Evolutionary conservation across 2,888 invertebrate genomes (phyloP).

Genomic region (Amiota mariae): DNA sequence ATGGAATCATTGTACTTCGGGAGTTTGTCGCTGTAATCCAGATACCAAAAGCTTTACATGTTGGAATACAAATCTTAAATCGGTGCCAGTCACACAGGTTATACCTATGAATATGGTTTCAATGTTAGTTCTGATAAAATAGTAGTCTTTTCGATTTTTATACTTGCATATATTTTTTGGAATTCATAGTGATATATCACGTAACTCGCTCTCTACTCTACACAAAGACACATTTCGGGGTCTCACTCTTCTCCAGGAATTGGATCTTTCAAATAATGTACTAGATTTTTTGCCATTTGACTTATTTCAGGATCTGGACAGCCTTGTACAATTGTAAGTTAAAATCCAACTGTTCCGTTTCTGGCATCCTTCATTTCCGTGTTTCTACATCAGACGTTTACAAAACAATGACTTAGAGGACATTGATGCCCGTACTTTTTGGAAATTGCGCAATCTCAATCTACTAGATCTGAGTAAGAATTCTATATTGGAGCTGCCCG

Average conservation of each 20-base stretch:
- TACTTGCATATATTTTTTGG: too few species aligned
- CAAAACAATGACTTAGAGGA: conserved; percentile 78
- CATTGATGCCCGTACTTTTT: conserved; percentile 74
- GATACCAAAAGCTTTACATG: conserved; percentile 80
- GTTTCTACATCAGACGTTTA: conserved; percentile 73
- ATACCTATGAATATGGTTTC: conserved; percentile 78
- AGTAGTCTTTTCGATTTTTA: too few species aligned
- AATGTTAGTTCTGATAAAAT: conserved; percentile 74
- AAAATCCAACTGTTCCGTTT: background rate
- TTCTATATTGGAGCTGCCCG: conserved; percentile 74
- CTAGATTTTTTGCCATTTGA: conserved; percentile 78
- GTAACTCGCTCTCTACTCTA: conserved; percentile 79
- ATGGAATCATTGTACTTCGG: conserved; percentile 78
- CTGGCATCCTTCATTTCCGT: conserved; percentile 31
- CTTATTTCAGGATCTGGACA: conserved; percentile 78
- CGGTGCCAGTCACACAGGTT: conserved; percentile 77
- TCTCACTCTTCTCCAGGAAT: conserved; percentile 76
- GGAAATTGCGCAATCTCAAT: conserved; percentile 76
- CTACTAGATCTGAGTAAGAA: conserved; percentile 79
- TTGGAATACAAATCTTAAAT: conserved; percentile 77
- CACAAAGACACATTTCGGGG: conserved; percentile 79
- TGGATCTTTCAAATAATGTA: conserved; percentile 81
- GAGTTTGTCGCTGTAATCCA: conserved; percentile 79
- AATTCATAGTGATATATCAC: conserved; percentile 78
- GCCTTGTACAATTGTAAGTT: conserved; percentile 77